A percentile compares a stretch with the other conserved stretches of the same genome.
phyloP scores from a whole-genome alignment of 1,140 invertebrate genomes.

The Idris sp. region DNA sequence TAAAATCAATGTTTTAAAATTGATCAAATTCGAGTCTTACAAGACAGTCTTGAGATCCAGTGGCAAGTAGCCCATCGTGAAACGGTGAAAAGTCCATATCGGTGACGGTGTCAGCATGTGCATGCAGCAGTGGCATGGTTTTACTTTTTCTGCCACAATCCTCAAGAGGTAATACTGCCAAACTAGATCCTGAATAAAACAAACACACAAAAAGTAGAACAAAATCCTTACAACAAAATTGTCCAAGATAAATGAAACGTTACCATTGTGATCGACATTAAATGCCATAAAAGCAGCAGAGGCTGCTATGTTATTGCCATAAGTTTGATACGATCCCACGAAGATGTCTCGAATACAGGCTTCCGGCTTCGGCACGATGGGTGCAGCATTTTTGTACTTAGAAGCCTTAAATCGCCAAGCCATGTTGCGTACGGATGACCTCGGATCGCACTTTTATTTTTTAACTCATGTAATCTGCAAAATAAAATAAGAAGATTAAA shows the following conservation, averaged over 20 bases:
- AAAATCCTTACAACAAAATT: no score
- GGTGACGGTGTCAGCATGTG: constrained; percentile 93
- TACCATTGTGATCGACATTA: constrained; percentile 89
- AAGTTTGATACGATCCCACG: constrained; percentile 93
- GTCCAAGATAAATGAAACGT: constrained; percentile 21
- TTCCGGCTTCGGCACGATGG: constrained; percentile 94
- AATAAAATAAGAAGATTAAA: constrained; percentile 30
- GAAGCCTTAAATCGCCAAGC: constrained; percentile 97
- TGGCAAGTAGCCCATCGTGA: constrained; percentile 93
- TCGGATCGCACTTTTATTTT: constrained; percentile 51
- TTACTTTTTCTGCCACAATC: constrained; percentile 92
- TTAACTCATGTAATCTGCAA: constrained; percentile 76
- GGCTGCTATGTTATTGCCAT: constrained; percentile 95
- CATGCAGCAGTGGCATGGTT: constrained; percentile 89
- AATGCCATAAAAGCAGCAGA: constrained; percentile 96
- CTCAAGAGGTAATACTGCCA: constrained; percentile 90
- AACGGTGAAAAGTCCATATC: constrained; percentile 97
- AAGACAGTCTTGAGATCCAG: constrained; percentile 93
- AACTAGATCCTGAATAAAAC: constrained; percentile 84
- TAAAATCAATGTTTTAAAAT: no score
- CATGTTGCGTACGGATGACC: constrained; percentile 80
- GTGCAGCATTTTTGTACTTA: constrained; percentile 97
- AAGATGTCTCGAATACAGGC: constrained; percentile 92
- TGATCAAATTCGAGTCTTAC: constrained; percentile 76
- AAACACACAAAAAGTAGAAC: no score